Evolutionary conservation across 2,888 invertebrate genomes (phyloP).

Genomic region (Philereme vetulata): DNA sequence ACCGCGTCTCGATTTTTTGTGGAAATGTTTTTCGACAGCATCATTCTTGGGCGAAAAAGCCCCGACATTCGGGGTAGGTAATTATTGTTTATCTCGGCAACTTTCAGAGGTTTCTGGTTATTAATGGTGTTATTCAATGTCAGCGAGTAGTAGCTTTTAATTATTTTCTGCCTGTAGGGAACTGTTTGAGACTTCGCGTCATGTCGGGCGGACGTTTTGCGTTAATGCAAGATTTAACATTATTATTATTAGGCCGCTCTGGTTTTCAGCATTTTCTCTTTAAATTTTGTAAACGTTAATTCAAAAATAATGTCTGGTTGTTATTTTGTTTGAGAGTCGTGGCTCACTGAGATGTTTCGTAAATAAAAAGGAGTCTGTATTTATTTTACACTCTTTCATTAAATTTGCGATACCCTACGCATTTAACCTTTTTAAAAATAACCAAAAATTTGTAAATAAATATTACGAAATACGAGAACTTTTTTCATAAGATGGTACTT

Average conservation of each 20-base stretch:
- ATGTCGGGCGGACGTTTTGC: slow-evolving; percentile 59
- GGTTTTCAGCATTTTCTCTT: slow-evolving; percentile 36
- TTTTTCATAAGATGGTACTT: too few relatives aligned
- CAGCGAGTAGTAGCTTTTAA: slow-evolving; percentile 71
- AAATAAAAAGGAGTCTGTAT: slow-evolving; percentile 8
- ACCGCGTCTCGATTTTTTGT: slow-evolving; percentile 27
- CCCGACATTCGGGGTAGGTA: slow-evolving; percentile 63
- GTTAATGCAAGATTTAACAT: slow-evolving; percentile 61
- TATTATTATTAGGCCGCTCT: slow-evolving; percentile 46
- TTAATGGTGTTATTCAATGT: slow-evolving; percentile 77
- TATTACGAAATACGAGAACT: background rate
- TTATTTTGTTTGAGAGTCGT: slow-evolving; percentile 23
- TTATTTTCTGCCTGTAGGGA: slow-evolving; percentile 66
- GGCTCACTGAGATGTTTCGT: slow-evolving; percentile 17
- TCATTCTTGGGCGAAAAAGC: slow-evolving; percentile 47
- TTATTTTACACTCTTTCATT: too few relatives aligned
- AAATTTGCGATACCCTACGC: too few relatives aligned
- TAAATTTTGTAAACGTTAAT: slow-evolving; percentile 36
- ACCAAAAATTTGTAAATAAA: slow-evolving; percentile 1
- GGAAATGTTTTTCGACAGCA: slow-evolving; percentile 42
- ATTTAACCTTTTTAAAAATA: too few relatives aligned
- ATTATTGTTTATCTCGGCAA: slow-evolving; percentile 74
- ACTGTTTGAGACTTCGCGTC: slow-evolving; percentile 59
- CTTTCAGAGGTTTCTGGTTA: slow-evolving; percentile 71
- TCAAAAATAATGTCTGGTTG: slow-evolving; percentile 30